A percentile compares a stretch with the other conserved stretches of the same genome.
phyloP scores from a whole-genome alignment of 92 coral and sea anemone species.

The Siderastrea siderea region DNA sequence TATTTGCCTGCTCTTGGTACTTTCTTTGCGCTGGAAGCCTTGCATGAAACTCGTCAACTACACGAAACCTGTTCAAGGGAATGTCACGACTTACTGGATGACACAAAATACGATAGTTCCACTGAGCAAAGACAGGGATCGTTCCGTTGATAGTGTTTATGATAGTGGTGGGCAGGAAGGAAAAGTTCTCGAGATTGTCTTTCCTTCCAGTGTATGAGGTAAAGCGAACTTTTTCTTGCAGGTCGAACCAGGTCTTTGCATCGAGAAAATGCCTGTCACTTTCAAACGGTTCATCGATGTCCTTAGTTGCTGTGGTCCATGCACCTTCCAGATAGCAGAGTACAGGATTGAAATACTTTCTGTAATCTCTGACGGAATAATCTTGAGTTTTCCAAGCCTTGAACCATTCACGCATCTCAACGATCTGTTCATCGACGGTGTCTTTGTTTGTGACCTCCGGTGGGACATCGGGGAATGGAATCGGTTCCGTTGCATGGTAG shows the following conservation, averaged over 20 bases:
- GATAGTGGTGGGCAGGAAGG: slow-evolving; percentile 90
- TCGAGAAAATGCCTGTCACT: slow-evolving; percentile 96
- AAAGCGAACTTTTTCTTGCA: slow-evolving; percentile 93
- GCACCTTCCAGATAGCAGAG: slow-evolving; percentile 93
- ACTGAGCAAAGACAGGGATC: slow-evolving; percentile 84
- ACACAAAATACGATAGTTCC: slow-evolving; percentile 87
- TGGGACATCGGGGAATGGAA: slow-evolving; percentile 90
- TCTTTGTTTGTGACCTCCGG: slow-evolving; percentile 72
- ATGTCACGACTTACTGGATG: slow-evolving; percentile 78
- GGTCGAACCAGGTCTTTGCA: slow-evolving; percentile 91
- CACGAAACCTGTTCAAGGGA: slow-evolving; percentile 75
- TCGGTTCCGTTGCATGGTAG: slow-evolving; percentile 64
- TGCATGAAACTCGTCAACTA: slow-evolving; percentile 60
- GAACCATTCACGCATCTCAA: slow-evolving; percentile 95
- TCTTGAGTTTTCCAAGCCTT: slow-evolving; percentile 87
- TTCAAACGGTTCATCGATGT: slow-evolving; percentile 92
- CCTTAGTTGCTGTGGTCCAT: slow-evolving; percentile 80
- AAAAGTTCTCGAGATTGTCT: slow-evolving; percentile 93
- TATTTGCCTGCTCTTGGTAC: slow-evolving; percentile 34
- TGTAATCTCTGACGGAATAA: slow-evolving; percentile 82
- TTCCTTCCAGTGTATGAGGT: slow-evolving; percentile 95
- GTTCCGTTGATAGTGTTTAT: slow-evolving; percentile 83
- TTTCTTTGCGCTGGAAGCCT: slow-evolving; percentile 22
- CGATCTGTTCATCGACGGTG: slow-evolving; percentile 65
- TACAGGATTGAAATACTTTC: slow-evolving; percentile 91